Evolutionary conservation across 2,888 invertebrate species (phyloP), one percentile per base, ranked within the genome.

Genomic region (Baccha elongata): DNA sequence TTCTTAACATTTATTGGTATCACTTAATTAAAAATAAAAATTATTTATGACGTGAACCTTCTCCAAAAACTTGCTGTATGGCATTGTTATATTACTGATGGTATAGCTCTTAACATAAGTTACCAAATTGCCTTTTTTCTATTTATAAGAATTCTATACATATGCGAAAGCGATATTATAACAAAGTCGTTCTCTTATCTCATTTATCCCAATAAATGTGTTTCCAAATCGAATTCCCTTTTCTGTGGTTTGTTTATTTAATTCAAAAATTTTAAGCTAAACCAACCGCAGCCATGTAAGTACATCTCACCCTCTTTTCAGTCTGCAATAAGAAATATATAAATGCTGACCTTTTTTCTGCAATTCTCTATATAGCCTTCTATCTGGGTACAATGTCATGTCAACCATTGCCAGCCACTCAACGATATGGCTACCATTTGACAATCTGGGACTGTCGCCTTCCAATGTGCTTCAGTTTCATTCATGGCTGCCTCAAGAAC

Each of bases 401-500:
- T 60, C 65, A 75, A 55, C 69, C 50, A 73, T 64, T 32, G 23
- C 32, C 78, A 83, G 46, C 76, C 81, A 78, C 80, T 80, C 64
- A 32, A 75, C 75, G 35, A 64, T 58, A 58, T 75, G 72, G 78
- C 83, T 78, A 68, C 83, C 83, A 83, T 78, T 83, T 83, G 78
- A 78, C 78, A 78, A 78, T n/a, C n/a, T 78, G 42, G 68, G 78
- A 83, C 58, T 68, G 72, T 72, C 81, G 72, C 72, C 72, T 68
- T 83, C 44, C 62, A 46, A 48, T 68, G 37, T 55, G 42, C 80
- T 52, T 58, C 53, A 68, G 29, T 35, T 55, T 58, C 69, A 69
- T 71, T 46, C 58, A 52, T 55, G 52, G 42, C 53, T 8, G 42
- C 64, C 60, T 26, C 67, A 37, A 83, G 78, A 78, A 68, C 64